Conservation (phyloP, 2,888 invertebrate species). For the Lymantria dispar region DNA sequence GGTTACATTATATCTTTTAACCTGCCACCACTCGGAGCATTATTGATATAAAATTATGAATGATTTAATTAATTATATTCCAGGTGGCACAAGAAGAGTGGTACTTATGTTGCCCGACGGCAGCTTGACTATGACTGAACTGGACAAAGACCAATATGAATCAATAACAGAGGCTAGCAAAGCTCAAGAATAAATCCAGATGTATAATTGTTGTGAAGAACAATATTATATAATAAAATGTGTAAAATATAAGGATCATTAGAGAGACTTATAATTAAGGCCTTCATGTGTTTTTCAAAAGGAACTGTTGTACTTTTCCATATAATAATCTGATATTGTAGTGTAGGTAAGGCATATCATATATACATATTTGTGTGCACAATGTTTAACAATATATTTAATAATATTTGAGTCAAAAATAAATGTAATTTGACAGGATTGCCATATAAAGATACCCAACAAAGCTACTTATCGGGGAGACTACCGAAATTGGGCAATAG, state of each 20-base stretch:
- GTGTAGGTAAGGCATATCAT: too few relatives aligned
- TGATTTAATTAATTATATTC: conserved; percentile 10
- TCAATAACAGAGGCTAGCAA: conserved; percentile 83
- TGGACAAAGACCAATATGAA: conserved; percentile 92
- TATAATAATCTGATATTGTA: too few relatives aligned
- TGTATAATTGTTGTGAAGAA: not conserved
- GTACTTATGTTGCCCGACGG: conserved; percentile 93
- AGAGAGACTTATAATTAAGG: conserved; percentile 1
- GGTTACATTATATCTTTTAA: too few relatives aligned
- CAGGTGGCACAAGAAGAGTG: conserved; percentile 92
- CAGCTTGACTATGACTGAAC: conserved; percentile 93
- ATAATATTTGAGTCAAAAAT: too few relatives aligned
- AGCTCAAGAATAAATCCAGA: conserved; percentile 71
- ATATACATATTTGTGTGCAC: too few relatives aligned
- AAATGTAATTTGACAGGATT: too few relatives aligned
- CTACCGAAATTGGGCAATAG: too few relatives aligned
- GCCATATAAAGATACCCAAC: too few relatives aligned
- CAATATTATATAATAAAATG: not conserved
- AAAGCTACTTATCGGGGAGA: too few relatives aligned
- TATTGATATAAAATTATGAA: not conserved
- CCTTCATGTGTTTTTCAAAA: not conserved
- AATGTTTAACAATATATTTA: too few relatives aligned
- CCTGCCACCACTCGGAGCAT: not conserved
- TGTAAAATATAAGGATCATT: not conserved
- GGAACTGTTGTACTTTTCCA: too few relatives aligned